Base-by-base conservation (phyloP, 2,113 vertebrate genomes). In the Felis chaus region DNA sequence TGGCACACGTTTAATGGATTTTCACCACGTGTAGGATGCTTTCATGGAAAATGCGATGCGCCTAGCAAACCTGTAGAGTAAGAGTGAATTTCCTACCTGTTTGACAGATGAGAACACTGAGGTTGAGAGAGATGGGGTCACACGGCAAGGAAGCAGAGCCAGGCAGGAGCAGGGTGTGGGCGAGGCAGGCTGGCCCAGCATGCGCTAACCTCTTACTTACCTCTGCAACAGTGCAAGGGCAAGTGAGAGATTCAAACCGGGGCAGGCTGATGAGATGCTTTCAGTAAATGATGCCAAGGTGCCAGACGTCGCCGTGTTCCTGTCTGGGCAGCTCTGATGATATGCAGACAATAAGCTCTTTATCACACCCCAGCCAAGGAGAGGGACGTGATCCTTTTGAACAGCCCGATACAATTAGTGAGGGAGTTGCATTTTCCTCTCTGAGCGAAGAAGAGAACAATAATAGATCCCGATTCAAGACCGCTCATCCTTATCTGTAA, bases 71-170 rank as follows among this genome's bases (percentile, higher is more conserved):
- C 55, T 31, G 29, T 1, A 93, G 68, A 69, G 33, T 71, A 84
- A 84, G 23, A 80, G 50, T 93, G 79, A 1, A 33, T 50, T 95
- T 80, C 73, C 68, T 63, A 66, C 91, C 55, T 25, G 18, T 96
- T 90, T 81, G 88, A 94, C 61, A 66, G 45, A 53, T 65, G 86
- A 96, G 76, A 23, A 76, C 78, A 80, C n/a, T 65, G 55, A 93
- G 89, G 48, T 45, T 31, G 23, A 74, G 88, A 65, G 78, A 36
- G 31, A n/a, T 48, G 29, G 41, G 36, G 31, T 53, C 53, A 83
- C 27, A 12, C 13, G 4, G 14, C 0, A 1, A 15, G 29, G 0
- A 3, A 66, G n/a, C 61, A 1, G 23, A 66, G 9, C 1, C 0
- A 48, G 27, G 3, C 50, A 36, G 85, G 36, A 36, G 73, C n/a